These are phyloP conservation scores for Lepas anatifera DNA, from an alignment of 2,888 invertebrate species.

Conservation along the genomic window DNA sequence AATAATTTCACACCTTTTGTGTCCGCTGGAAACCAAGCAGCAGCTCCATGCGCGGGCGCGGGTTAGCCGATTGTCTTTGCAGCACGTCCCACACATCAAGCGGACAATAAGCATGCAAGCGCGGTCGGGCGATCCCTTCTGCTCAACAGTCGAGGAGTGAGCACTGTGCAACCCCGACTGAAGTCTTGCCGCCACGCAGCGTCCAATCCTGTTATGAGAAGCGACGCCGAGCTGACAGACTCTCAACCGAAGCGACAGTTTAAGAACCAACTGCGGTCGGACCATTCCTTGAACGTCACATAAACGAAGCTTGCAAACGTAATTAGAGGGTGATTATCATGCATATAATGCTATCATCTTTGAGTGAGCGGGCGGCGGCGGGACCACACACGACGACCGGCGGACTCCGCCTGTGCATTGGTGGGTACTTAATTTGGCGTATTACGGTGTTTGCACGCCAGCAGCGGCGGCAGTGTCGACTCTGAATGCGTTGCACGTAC, in stretches of 20 bases:
- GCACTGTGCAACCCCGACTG: too few relatives aligned
- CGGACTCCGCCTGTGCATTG: background rate
- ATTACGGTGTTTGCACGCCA: background rate
- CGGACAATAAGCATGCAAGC: too few relatives aligned
- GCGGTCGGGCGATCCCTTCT: too few relatives aligned
- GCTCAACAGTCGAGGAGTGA: background rate
- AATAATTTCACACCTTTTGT: too few relatives aligned
- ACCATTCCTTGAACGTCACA: constrained; percentile 4
- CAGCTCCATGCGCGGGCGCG: too few relatives aligned
- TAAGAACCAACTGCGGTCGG: background rate
- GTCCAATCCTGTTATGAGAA: background rate
- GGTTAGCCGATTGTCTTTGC: background rate
- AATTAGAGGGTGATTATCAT: constrained; percentile 11
- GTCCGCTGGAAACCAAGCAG: too few relatives aligned
- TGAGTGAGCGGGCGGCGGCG: background rate
- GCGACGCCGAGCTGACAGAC: too few relatives aligned
- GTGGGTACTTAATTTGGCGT: background rate
- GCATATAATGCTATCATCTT: constrained; percentile 12
- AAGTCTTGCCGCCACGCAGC: too few relatives aligned
- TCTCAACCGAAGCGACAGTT: constrained; percentile 5
- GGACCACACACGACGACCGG: background rate
- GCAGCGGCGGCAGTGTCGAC: background rate
- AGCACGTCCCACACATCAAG: too few relatives aligned
- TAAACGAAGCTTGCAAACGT: constrained; percentile 10
- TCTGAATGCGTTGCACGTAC: background rate